Evolutionary conservation across 2,797 vertebrate genomes (phyloP), one percentile per base, ranked within the genome.

Genomic region (Malacoctenus gilli): DNA sequence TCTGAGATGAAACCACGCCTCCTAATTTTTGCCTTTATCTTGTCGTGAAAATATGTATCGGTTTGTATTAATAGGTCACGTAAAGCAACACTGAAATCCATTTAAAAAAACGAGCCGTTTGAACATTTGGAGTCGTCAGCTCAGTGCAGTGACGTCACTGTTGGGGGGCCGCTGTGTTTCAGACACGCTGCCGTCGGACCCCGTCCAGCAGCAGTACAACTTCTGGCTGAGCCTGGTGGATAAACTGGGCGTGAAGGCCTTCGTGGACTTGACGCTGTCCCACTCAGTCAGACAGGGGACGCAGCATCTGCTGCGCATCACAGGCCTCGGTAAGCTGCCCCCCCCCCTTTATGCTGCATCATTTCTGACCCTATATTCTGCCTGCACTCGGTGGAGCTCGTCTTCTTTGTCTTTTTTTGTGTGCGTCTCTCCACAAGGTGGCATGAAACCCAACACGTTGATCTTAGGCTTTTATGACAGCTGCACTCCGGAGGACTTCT

Each of bases 161-260:
- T n/a, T n/a, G n/a, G n/a, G n/a, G n/a, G 6, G 25, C 9, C 25
- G 28, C 16, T 72, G 15, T 65, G n/a, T 77, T 66, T 14, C 40
- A 97, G 95, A 96, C 46, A 35, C 85, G 0, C 55, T 95, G 36
- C 94, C 95, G 0, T 90, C 93, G 0, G 95, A 97, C 79, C 95
- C 95, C 0, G 85, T 97, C 13, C 94, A 96, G 89, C 92, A 93
- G 1, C 94, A 96, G 83, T 96, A 96, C 11, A 95, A 94, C 78
- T 96, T 94, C 43, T 97, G 95, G 95, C 79, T 96, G 67, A 95
- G 95, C 73, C 87, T 97, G 10, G 94, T 97, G 21, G 95, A 97
- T 84, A 94, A 93, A 57, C 89, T 96, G 6, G 94, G 89, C 8
- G 94, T 97, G 39, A 97, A 97, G 77, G 95, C 95, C 21, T 97